Evolutionary conservation across 2,797 vertebrate species (phyloP).

Genomic region (Anabacerthia variegaticeps): DNA sequence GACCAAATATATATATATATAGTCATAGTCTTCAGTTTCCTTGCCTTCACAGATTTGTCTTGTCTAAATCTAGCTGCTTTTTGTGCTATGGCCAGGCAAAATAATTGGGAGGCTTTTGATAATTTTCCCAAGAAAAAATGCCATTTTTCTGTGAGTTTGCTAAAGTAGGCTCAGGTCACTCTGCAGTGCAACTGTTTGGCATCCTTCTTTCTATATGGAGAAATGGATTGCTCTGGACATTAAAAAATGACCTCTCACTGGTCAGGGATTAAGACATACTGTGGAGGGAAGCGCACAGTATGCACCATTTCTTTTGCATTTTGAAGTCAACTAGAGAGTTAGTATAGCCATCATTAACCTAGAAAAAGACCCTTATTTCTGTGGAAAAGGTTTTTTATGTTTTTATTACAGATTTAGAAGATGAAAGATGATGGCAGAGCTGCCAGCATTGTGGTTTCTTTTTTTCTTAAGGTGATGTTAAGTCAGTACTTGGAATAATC

Average conservation of each 20-base stretch:
- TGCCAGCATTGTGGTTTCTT: not conserved
- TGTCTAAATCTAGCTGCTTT: slow-evolving; percentile 24
- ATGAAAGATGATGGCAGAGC: not conserved
- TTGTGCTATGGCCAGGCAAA: not conserved
- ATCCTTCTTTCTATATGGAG: not conserved
- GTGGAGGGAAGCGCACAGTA: not conserved
- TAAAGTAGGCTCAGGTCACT: slow-evolving; percentile 13
- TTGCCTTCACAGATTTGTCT: not conserved
- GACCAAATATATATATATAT: not conserved
- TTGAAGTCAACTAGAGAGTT: not conserved
- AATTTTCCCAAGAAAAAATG: slow-evolving; percentile 48
- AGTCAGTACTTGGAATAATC: not conserved
- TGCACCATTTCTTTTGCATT: not conserved
- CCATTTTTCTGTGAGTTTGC: slow-evolving; percentile 29
- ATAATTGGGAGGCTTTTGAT: not conserved
- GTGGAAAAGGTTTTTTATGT: not conserved
- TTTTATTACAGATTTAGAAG: not conserved
- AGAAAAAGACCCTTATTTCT: not conserved
- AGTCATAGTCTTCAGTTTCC: not conserved
- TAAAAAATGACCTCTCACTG: not conserved
- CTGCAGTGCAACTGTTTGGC: not conserved
- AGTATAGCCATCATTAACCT: not conserved
- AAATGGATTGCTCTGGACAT: not conserved
- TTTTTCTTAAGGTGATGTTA: not conserved
- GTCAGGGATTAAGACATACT: not conserved